These are phyloP conservation scores for Archegozetes longisetosus DNA, from an alignment of 1,140 invertebrate species.

Conservation along the genomic window DNA sequence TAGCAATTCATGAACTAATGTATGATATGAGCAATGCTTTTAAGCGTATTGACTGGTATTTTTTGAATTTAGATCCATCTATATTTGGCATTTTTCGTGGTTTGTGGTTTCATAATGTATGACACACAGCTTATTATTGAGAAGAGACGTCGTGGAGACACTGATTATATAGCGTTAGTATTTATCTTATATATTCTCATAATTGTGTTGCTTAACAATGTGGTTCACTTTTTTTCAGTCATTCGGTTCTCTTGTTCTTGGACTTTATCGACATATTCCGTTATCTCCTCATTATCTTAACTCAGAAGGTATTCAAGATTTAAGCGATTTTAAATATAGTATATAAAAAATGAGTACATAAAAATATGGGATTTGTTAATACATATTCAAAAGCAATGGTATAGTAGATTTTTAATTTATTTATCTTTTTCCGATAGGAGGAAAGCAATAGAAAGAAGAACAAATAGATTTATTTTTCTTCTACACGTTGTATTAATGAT, in stretches of 20 bases:
- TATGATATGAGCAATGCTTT: too few relatives aligned
- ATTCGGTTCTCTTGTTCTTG: constrained; percentile 76
- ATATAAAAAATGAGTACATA: too few relatives aligned
- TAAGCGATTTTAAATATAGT: background rate
- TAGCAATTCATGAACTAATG: too few relatives aligned
- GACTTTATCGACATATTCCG: constrained; percentile 84
- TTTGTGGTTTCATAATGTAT: constrained; percentile 87
- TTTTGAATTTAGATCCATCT: constrained; percentile 69
- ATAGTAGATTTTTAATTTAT: too few relatives aligned
- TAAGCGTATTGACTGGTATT: too few relatives aligned
- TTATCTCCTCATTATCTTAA: constrained; percentile 66
- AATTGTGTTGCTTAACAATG: background rate
- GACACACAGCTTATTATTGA: constrained; percentile 93
- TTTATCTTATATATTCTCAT: background rate
- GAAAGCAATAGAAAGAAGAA: too few relatives aligned
- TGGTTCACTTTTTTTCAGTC: constrained; percentile 32
- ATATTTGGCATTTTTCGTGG: constrained; percentile 68
- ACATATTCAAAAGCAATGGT: too few relatives aligned
- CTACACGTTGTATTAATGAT: too few relatives aligned
- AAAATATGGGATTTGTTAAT: too few relatives aligned
- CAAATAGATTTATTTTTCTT: too few relatives aligned
- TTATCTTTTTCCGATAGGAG: too few relatives aligned
- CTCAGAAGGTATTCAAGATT: constrained; percentile 46
- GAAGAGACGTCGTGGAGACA: constrained; percentile 69
- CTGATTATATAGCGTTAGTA: constrained; percentile 58